These are phyloP conservation scores for Poecilus cupreus DNA, from an alignment of 2,888 invertebrate genomes.

Conservation along the genomic window DNA sequence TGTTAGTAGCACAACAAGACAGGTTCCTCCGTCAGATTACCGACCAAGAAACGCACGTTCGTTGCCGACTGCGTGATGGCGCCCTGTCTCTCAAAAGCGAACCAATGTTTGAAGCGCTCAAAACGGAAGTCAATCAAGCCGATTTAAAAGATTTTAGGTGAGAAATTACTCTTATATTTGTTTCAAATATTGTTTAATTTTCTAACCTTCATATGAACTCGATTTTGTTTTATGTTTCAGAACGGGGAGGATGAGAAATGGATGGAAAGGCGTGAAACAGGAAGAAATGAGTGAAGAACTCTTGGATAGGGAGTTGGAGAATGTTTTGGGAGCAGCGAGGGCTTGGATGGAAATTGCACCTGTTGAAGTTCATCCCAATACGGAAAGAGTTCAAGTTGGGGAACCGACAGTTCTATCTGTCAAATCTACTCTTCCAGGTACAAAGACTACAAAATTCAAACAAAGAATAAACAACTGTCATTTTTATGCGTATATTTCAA, in stretches of 20 bases:
- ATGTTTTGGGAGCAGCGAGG: slow-evolving; percentile 72
- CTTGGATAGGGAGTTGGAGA: slow-evolving; percentile 61
- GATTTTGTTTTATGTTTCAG: slow-evolving; percentile 68
- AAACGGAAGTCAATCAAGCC: slow-evolving; percentile 74
- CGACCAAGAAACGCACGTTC: slow-evolving; percentile 80
- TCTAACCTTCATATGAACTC: not conserved
- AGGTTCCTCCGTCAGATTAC: slow-evolving; percentile 82
- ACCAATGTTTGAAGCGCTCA: slow-evolving; percentile 75
- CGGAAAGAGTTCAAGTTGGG: slow-evolving; percentile 81
- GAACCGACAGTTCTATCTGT: slow-evolving; percentile 81
- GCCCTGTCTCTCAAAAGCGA: slow-evolving; percentile 76
- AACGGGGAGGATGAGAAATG: slow-evolving; percentile 77
- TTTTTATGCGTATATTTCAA: too few relatives aligned
- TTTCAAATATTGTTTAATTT: not conserved
- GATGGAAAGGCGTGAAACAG: slow-evolving; percentile 61
- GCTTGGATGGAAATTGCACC: slow-evolving; percentile 83
- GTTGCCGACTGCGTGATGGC: slow-evolving; percentile 77
- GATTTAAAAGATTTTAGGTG: slow-evolving; percentile 71
- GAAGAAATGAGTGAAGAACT: slow-evolving; percentile 69
- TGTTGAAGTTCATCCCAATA: slow-evolving; percentile 66
- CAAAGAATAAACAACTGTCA: too few relatives aligned
- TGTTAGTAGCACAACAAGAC: slow-evolving; percentile 85
- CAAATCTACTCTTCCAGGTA: slow-evolving; percentile 80
- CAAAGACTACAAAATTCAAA: too few relatives aligned
- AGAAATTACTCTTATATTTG: not conserved